Evolutionary conservation across 1,140 invertebrate genomes (phyloP).

Genomic region (Drosophila tsacasi): DNA sequence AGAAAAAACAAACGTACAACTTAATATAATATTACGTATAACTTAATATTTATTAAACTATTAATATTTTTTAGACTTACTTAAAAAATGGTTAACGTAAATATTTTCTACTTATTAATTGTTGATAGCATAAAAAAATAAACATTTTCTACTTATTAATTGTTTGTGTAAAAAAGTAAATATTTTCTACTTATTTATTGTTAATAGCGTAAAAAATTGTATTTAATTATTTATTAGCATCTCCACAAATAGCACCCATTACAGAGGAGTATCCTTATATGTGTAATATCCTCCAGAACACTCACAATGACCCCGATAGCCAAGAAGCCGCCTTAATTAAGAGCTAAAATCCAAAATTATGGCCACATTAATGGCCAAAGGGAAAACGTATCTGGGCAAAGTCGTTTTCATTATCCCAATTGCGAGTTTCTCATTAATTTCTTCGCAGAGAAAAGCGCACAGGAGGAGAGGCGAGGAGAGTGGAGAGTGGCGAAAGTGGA

Average conservation of each 20-base stretch:
- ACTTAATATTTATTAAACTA: too few species aligned
- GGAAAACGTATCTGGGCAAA: constrained; percentile 37
- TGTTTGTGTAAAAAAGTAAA: too few species aligned
- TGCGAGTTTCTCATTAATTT: constrained; percentile 65
- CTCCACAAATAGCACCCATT: not conserved
- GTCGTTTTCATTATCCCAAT: constrained; percentile 59
- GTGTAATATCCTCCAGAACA: not conserved
- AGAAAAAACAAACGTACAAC: too few species aligned
- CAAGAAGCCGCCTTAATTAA: constrained; percentile 54
- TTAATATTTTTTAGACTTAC: too few species aligned
- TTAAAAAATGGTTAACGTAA: too few species aligned
- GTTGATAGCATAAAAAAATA: too few species aligned
- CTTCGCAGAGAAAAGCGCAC: not conserved
- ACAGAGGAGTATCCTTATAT: not conserved
- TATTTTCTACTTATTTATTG: too few species aligned
- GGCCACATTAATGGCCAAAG: constrained; percentile 6
- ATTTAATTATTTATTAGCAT: not conserved
- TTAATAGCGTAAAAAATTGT: too few species aligned
- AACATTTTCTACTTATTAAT: too few species aligned
- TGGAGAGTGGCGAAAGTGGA: constrained; percentile 9
- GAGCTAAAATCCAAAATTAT: constrained; percentile 32
- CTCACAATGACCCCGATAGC: constrained; percentile 43
- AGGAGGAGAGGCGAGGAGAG: not conserved
- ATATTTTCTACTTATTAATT: too few species aligned
- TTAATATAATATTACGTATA: too few species aligned